Evolutionary conservation across 2,113 vertebrate genomes (phyloP).

Genomic region (Brienomyrus brachyistius): DNA sequence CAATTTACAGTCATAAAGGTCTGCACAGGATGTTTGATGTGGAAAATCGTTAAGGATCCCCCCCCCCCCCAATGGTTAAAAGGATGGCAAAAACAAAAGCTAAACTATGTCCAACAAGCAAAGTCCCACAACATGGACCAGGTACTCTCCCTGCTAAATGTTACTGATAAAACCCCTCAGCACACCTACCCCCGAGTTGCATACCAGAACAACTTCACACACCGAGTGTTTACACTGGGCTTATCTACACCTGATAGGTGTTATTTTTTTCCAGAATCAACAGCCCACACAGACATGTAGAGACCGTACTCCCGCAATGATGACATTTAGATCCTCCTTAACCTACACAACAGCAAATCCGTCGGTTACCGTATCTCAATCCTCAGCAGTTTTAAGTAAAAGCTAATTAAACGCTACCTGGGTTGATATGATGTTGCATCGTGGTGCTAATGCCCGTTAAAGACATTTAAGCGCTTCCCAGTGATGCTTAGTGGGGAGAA

Average conservation of each 20-base stretch:
- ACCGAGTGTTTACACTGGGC: background rate
- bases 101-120: background rate
- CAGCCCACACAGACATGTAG: background rate
- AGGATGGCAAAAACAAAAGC: background rate
- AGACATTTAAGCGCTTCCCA: background rate
- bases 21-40: background rate
- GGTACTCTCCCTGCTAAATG: background rate
- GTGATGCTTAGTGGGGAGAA: background rate
- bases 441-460: background rate
- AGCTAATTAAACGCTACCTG: background rate
- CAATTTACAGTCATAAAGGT: background rate
- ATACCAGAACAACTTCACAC: background rate
- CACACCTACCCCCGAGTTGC: background rate
- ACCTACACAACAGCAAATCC: background rate
- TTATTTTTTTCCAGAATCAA: background rate
- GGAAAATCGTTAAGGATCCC: background rate
- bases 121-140: background rate
- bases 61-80: background rate
- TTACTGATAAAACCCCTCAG: background rate
- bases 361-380: background rate
- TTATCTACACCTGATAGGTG: background rate
- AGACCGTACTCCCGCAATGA: background rate
- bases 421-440: background rate
- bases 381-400: background rate
- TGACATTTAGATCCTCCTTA: background rate